These are phyloP conservation scores for Malthinus flaveolus DNA, from an alignment of 2,888 invertebrate species.

Conservation along the genomic window DNA sequence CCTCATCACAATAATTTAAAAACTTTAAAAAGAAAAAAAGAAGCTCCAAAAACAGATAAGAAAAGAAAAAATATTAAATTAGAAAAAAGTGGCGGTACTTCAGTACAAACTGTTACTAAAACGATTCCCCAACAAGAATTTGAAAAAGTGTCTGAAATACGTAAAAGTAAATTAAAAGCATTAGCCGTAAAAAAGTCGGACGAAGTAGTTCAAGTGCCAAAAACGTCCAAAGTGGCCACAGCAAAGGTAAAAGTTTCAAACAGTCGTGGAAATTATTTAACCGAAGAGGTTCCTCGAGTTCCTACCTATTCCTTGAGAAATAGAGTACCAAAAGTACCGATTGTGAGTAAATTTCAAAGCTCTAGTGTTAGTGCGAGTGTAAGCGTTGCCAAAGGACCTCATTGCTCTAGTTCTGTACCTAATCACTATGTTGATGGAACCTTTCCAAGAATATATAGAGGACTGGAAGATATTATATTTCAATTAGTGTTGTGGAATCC, in stretches of 20 bases:
- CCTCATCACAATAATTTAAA: slow-evolving; percentile 35
- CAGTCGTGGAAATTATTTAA: slow-evolving; percentile 34
- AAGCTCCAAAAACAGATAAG: slow-evolving; percentile 16
- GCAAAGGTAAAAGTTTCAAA: slow-evolving; percentile 46
- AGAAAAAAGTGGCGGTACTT: not conserved
- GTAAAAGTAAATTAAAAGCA: slow-evolving; percentile 59
- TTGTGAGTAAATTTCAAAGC: too few species aligned
- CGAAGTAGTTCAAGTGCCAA: slow-evolving; percentile 36
- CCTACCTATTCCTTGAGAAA: not conserved
- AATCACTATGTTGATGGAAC: too few species aligned
- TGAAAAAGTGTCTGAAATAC: slow-evolving; percentile 46
- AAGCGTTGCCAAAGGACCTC: too few species aligned
- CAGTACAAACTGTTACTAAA: not conserved
- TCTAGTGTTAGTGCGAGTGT: too few species aligned
- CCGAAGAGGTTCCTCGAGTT: slow-evolving; percentile 26
- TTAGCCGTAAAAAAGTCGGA: slow-evolving; percentile 52
- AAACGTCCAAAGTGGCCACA: slow-evolving; percentile 40
- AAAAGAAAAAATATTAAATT: slow-evolving; percentile 2
- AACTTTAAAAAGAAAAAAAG: slow-evolving; percentile 8
- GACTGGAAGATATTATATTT: slow-evolving; percentile 57
- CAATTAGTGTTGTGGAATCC: slow-evolving; percentile 68
- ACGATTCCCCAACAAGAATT: not conserved
- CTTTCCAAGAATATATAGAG: not conserved
- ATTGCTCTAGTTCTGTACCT: too few species aligned
- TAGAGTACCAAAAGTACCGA: not conserved